These are phyloP conservation scores for Gnathonemus longibarbis DNA, from an alignment of 2,113 vertebrate genomes.

Conservation along the genomic window DNA sequence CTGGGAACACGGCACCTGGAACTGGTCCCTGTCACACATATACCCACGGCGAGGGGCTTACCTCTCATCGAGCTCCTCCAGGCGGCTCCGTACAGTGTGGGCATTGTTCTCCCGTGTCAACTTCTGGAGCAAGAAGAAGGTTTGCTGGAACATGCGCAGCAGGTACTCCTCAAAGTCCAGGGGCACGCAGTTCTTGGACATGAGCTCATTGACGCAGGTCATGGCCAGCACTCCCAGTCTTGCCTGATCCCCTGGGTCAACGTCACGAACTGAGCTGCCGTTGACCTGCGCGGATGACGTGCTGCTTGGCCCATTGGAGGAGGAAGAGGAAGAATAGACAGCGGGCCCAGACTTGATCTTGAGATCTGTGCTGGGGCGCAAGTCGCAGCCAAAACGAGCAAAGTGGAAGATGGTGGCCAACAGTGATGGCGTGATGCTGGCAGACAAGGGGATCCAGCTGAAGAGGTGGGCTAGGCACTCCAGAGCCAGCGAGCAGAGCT, in stretches of 20 bases:
- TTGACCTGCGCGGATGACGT: constrained; percentile 59
- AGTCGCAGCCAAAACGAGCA: constrained; percentile 90
- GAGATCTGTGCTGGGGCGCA: constrained; percentile 45
- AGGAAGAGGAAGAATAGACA: constrained; percentile 43
- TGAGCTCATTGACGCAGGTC: constrained; percentile 96
- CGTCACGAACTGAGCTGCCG: constrained; percentile 61
- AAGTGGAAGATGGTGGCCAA: constrained; percentile 97
- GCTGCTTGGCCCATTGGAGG: constrained; percentile 55
- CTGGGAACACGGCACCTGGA: not conserved
- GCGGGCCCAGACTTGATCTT: constrained; percentile 61
- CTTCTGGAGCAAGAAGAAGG: constrained; percentile 96
- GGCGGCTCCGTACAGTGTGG: constrained; percentile 81
- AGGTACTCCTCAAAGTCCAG: constrained; percentile 97
- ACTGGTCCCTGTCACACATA: not conserved
- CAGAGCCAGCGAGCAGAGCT: constrained; percentile 83
- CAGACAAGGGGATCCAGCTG: constrained; percentile 97
- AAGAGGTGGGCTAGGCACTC: constrained; percentile 97
- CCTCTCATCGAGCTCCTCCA: constrained; percentile 96
- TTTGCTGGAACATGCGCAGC: constrained; percentile 97
- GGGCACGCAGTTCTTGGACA: constrained; percentile 99
- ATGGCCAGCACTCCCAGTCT: constrained; percentile 87
- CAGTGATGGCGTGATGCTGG: constrained; percentile 90
- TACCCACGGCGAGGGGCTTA: constrained; percentile 44
- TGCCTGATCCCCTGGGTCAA: constrained; percentile 66
- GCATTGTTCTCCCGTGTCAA: constrained; percentile 88